These are phyloP conservation scores for Pseudochirops cupreus DNA, from an alignment of 2,797 vertebrate genomes.

Conservation along the genomic window DNA sequence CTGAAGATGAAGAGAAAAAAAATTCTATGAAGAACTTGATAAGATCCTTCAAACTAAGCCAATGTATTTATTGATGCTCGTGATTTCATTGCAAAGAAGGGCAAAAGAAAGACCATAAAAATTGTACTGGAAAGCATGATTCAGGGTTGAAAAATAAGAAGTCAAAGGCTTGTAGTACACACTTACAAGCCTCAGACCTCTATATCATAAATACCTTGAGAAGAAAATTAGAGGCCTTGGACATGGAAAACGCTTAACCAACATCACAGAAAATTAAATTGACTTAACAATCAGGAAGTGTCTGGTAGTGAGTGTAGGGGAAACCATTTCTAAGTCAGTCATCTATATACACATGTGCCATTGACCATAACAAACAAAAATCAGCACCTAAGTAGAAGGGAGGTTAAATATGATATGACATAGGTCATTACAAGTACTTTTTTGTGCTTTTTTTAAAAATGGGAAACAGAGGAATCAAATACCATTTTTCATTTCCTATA, in stretches of 20 bases:
- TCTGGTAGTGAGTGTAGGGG: background rate
- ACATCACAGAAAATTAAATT: background rate
- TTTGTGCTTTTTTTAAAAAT: background rate
- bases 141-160: background rate
- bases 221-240: background rate
- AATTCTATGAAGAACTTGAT: background rate
- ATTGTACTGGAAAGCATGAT: background rate
- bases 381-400: background rate
- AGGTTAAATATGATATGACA: background rate
- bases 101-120: background rate
- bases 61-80: background rate
- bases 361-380: background rate
- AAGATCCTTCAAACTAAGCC: background rate
- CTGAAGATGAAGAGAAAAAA: background rate
- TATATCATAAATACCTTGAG: background rate
- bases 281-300: background rate
- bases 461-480: background rate
- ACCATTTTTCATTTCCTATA: background rate
- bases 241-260: background rate
- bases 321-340: background rate
- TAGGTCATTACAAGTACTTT: background rate
- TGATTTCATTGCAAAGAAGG: background rate
- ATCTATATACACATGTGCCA: background rate
- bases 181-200: background rate
- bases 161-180: background rate